These are phyloP conservation scores for Lates calcarifer DNA, from an alignment of 2,113 vertebrate genomes.

Conservation along the genomic window DNA sequence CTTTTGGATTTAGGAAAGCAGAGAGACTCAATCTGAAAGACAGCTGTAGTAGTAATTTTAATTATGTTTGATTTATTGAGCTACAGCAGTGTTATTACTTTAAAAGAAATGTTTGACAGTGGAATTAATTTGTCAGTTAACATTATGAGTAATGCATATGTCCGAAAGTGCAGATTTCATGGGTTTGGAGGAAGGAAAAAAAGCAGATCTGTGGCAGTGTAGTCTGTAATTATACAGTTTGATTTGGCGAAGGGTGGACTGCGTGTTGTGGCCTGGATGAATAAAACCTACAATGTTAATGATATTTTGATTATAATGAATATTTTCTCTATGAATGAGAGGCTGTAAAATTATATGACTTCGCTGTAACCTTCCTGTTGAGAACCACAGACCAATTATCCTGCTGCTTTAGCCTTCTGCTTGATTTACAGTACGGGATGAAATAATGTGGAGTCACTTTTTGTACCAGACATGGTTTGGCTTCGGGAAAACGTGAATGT, in stretches of 20 bases:
- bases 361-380: background rate
- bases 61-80: slow-evolving; percentile 6
- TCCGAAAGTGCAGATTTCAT: background rate
- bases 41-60: slow-evolving; percentile 3
- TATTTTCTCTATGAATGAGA: slow-evolving; percentile 21
- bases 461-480: slow-evolving; percentile 28
- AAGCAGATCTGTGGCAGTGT: background rate
- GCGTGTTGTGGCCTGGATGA: slow-evolving; percentile 5
- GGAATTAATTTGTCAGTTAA: slow-evolving; percentile 36
- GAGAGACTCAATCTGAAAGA: background rate
- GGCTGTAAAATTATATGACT: slow-evolving; percentile 22
- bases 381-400: slow-evolving; percentile 32
- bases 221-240: background rate
- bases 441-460: background rate
- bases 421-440: slow-evolving; percentile 17
- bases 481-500: background rate
- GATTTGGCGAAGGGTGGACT: background rate
- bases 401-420: background rate
- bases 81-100: background rate
- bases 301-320: slow-evolving; percentile 7
- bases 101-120: slow-evolving; percentile 30
- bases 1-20: background rate
- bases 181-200: slow-evolving; percentile 21
- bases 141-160: slow-evolving; percentile 9
- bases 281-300: background rate